Evolutionary conservation across 2,113 vertebrate species (phyloP), one percentile per base, ranked within the genome.

Genomic region (Colistium nudipinnis): DNA sequence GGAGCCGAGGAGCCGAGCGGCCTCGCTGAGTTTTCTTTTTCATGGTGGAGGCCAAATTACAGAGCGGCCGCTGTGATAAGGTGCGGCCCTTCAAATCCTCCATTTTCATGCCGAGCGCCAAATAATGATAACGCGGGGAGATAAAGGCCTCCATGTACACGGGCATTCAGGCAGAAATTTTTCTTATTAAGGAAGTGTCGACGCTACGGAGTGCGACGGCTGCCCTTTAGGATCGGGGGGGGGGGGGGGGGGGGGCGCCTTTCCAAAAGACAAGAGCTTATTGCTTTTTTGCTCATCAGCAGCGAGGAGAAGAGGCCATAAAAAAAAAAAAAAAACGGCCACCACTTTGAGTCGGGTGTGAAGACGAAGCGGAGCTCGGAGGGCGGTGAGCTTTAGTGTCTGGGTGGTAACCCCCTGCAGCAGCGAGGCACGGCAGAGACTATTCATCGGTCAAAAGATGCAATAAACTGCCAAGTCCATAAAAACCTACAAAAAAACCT

Each of bases 101-200:
- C 63, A 17, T 72, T 77, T 62, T 70, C 57, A 67, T 53, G 61
- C 77, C 53, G 78, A 71, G 70, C 67, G 62, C 72, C 62, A 51
- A n/a, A 35, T 63, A 57, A 80, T 31, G 79, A 84, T 78, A 74
- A 87, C 59, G 38, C 39, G 11, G 33, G 16, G 39, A 67, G 82
- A 84, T 77, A 78, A 80, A 80, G 52, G 52, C 52, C 7, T 22
- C 57, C 56, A 65, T 41, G 70, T 45, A 44, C 75, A 52, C 0
- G 65, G 44, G 75, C 77, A 71, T 77, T 83, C 79, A 81, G 67
- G 87, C 74, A 35, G 78, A 88, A 77, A 79, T 68, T 52, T n/a
- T 87, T 86, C 83, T 74, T 82, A 88, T 91, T 86, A 86, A 84
- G 68, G 73, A 81, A 54, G 66, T 72, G 76, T 77, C 72, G 56